A percentile compares a stretch with the other conserved stretches of the same genome.
phyloP scores from a whole-genome alignment of 1,140 invertebrate species.

The Drosophila funebris region DNA sequence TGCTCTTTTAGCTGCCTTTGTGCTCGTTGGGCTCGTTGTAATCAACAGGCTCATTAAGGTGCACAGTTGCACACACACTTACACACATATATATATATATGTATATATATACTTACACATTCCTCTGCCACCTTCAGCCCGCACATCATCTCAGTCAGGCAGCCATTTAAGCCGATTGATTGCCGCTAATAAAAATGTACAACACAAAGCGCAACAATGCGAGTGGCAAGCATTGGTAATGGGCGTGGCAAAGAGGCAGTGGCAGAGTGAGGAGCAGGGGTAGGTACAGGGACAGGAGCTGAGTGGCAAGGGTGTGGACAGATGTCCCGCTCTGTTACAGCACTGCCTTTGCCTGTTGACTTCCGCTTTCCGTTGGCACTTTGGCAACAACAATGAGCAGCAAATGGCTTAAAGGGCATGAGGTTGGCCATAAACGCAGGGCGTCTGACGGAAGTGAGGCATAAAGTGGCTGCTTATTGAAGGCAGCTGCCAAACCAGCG shows the following conservation, averaged over 20 bases:
- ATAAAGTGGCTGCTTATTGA: slow-evolving; percentile 41
- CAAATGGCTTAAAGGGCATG: slow-evolving; percentile 5
- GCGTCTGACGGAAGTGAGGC: slow-evolving; percentile 26
- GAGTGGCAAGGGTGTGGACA: not conserved
- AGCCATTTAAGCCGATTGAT: slow-evolving; percentile 72
- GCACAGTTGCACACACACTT: slow-evolving; percentile 1
- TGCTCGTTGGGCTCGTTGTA: not conserved
- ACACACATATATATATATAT: not conserved
- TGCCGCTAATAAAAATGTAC: slow-evolving; percentile 73
- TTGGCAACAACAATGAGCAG: slow-evolving; percentile 30
- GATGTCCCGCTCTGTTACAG: no score
- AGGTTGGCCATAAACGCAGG: slow-evolving; percentile 34
- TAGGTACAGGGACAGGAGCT: no score
- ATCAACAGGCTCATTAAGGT: slow-evolving; percentile 40
- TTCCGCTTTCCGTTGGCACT: slow-evolving; percentile 61
- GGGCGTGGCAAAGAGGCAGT: slow-evolving; percentile 8
- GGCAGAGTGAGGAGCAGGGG: no score
- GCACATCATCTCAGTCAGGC: slow-evolving; percentile 10
- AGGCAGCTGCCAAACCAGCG: slow-evolving; percentile 38
- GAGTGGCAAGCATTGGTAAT: not conserved
- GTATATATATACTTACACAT: not conserved
- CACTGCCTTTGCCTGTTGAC: not conserved
- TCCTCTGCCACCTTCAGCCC: not conserved
- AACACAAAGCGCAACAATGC: slow-evolving; percentile 64
- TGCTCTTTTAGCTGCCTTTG: not conserved